These are phyloP conservation scores for Cuculus canorus DNA, from an alignment of 2,797 vertebrate genomes.

Conservation along the genomic window DNA sequence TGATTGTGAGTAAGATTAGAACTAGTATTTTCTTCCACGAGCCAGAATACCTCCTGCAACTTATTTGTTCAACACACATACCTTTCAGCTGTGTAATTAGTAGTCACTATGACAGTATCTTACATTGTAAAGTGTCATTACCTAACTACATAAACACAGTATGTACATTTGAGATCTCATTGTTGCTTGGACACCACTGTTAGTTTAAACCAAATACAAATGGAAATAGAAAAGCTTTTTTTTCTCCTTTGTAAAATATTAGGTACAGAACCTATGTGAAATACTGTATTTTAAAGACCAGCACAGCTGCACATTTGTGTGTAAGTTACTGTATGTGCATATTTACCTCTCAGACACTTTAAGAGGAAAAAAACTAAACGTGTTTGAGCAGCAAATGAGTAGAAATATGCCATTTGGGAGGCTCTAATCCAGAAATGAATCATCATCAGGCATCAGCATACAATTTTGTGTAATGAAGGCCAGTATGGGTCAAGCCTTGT, in stretches of 20 bases:
- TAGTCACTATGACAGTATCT: not conserved
- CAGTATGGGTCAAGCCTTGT: not conserved
- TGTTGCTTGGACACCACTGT: not conserved
- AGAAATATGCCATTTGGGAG: not conserved
- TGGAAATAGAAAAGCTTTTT: not conserved
- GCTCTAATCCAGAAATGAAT: not conserved
- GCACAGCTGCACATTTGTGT: not conserved
- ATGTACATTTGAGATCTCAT: not conserved
- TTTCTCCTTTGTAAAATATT: not conserved
- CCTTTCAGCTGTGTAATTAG: not conserved
- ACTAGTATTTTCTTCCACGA: not conserved
- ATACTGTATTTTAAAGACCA: not conserved
- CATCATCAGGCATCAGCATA: not conserved
- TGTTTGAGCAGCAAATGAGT: not conserved
- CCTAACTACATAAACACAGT: not conserved
- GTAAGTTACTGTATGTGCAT: not conserved
- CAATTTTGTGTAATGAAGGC: not conserved
- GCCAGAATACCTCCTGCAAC: not conserved
- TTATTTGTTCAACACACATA: not conserved
- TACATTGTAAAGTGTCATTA: not conserved
- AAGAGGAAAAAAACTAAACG: not conserved
- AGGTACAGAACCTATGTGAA: not conserved
- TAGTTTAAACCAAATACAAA: not conserved
- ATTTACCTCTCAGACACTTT: not conserved
- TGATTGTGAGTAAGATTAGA: not conserved